phyloP scores from a whole-genome alignment of 2,113 vertebrate species.

The Phyllopteryx taeniolatus region DNA sequence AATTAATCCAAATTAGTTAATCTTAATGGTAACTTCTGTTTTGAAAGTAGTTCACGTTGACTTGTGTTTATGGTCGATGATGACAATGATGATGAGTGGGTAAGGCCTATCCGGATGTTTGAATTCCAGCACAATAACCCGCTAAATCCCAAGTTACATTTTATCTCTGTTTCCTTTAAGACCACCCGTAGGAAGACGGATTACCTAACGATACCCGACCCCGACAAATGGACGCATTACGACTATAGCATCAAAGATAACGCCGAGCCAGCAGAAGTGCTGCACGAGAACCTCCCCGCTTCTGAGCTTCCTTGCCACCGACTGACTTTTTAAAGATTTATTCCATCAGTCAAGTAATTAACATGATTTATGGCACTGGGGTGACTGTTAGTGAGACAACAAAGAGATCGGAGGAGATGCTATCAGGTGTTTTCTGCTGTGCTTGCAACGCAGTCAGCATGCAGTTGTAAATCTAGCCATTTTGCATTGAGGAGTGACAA shows the following conservation, averaged over 20 bases:
- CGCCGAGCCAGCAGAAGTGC: slow-evolving; percentile 66
- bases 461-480: slow-evolving; percentile 78
- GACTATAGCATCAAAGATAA: slow-evolving; percentile 74
- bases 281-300: slow-evolving; percentile 62
- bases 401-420: slow-evolving; percentile 74
- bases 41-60: not conserved
- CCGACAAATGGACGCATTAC: slow-evolving; percentile 76
- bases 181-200: slow-evolving; percentile 74
- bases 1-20: not conserved
- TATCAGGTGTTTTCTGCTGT: slow-evolving; percentile 82
- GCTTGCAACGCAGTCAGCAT: slow-evolving; percentile 76
- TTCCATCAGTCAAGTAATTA: slow-evolving; percentile 81
- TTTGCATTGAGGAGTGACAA: slow-evolving; percentile 69
- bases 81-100: not conserved
- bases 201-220: slow-evolving; percentile 57
- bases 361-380: slow-evolving; percentile 77
- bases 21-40: no score
- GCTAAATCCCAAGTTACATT: slow-evolving; percentile 34
- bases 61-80: not conserved
- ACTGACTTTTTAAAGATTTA: slow-evolving; percentile 73
- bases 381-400: slow-evolving; percentile 76
- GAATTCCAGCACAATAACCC: not conserved
- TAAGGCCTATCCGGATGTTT: not conserved
- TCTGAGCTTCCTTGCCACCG: slow-evolving; percentile 51
- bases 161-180: slow-evolving; percentile 46